Evolutionary conservation across 1,140 invertebrate genomes (phyloP).

Genomic region (Phthorimaea operculella): DNA sequence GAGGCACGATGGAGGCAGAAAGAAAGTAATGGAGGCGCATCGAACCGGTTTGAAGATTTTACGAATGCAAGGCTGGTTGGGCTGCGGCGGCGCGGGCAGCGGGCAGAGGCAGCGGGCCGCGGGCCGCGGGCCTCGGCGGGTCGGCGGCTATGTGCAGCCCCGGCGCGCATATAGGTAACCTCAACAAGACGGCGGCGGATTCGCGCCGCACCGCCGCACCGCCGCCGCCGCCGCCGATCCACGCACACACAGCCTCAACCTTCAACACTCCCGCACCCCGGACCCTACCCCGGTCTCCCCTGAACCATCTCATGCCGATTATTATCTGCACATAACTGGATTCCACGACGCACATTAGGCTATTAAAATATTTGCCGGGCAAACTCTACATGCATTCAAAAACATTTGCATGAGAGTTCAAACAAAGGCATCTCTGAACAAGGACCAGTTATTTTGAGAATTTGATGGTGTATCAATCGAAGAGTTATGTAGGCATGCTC

Average conservation of each 20-base stretch:
- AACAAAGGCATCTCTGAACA: conserved; percentile 43
- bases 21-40: conserved; percentile 67
- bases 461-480: neutral
- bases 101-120: conserved; percentile 17
- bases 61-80: conserved; percentile 64
- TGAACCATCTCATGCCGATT: conserved; percentile 29
- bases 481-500: too few species aligned
- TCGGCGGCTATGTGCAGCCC: conserved; percentile 52
- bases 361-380: conserved; percentile 49
- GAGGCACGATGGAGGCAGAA: conserved; percentile 63
- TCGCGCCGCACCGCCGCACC: conserved; percentile 41
- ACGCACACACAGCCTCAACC: neutral
- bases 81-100: conserved; percentile 11
- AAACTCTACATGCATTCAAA: neutral
- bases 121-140: conserved; percentile 15
- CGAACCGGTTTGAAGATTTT: conserved; percentile 66
- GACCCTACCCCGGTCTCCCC: too few species aligned
- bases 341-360: conserved; percentile 40
- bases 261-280: too few species aligned
- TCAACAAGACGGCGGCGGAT: conserved; percentile 44
- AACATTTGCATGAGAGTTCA: conserved; percentile 38
- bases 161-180: conserved; percentile 55
- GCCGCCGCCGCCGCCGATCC: neutral
- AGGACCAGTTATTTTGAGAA: conserved; percentile 24
- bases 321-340: conserved; percentile 56